Conservation (phyloP, 2,888 invertebrate genomes). For the Brachypalpus laphriformis region DNA sequence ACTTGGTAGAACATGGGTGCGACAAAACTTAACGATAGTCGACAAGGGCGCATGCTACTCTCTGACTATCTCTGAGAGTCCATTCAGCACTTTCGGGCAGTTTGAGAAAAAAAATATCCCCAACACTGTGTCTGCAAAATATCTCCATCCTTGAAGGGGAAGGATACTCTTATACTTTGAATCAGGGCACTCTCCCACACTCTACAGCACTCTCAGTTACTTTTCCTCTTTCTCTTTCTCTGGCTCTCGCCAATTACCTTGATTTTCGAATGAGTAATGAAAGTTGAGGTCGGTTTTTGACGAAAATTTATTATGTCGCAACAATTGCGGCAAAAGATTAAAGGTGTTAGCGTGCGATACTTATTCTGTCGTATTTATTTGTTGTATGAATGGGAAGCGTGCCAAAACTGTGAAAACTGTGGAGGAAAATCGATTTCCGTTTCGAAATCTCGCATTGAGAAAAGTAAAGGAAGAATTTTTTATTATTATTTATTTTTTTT, state of each 20-base stretch:
- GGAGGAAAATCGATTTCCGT: constrained; percentile 44
- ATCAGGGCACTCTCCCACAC: not conserved
- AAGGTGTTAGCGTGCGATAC: constrained; percentile 49
- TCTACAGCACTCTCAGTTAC: not conserved
- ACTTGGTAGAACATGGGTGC: constrained; percentile 63
- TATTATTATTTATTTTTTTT: not conserved
- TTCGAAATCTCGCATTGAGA: not conserved
- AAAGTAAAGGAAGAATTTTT: not conserved
- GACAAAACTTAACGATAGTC: constrained; percentile 66
- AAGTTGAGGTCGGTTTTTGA: constrained; percentile 56
- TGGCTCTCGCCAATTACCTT: constrained; percentile 49
- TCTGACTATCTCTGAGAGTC: not conserved
- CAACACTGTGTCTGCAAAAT: constrained; percentile 12
- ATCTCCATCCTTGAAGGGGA: not conserved
- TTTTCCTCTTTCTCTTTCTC: not conserved
- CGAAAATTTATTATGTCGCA: constrained; percentile 67
- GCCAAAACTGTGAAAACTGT: constrained; percentile 37
- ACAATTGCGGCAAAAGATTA: constrained; percentile 68
- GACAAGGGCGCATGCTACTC: constrained; percentile 30
- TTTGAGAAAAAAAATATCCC: constrained; percentile 4
- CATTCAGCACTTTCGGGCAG: constrained; percentile 51
- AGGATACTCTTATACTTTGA: constrained; percentile 52
- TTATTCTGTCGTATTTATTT: constrained; percentile 30
- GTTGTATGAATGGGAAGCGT: constrained; percentile 41
- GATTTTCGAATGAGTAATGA: constrained; percentile 64